Evolutionary conservation across 37 sponge, comb jelly and placozoan species (phyloP), one percentile per base, ranked within the genome.

Genomic region (Ianthella basta): DNA sequence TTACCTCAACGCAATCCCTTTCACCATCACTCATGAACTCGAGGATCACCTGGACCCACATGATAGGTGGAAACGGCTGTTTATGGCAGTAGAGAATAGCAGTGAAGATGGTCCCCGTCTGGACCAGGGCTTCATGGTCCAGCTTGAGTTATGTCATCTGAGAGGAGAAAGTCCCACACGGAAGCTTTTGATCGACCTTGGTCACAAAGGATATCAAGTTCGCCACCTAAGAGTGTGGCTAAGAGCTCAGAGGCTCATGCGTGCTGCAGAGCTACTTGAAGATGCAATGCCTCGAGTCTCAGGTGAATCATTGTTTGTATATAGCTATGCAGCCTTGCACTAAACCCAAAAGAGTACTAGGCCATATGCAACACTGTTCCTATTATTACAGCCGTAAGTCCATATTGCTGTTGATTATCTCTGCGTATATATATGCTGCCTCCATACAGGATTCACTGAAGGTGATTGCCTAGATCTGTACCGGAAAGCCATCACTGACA

Each of bases 151-250:
- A 15, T 69, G 70, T 30, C 6, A n/a, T 33, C 29, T 6, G 10
- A 32, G 70, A 30, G 27, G 33, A 6, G 35, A 69, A 33, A 69
- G 70, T 69, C 70, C 70, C 19, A 69, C 70, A 34, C 33, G 27
- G 27, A 24, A 16, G 34, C 70, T 69, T 16, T 30, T 69, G 1
- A 69, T 1, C 8, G 70, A 69, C 18, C 70, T 69, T 16, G 70
- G 70, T 30, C 70, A 69, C 5, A 69, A 69, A 69, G 70, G 70
- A 30, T 69, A 69, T 69, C 29, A 30, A 69, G 70, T 69, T 24
- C 1, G 1, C 18, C 33, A 69, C 34, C 34, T 69, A 33, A 69
- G 34, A 35, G 1, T 27, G 1, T 69, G 70, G 70, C 70, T 69
- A 30, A 32, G 70, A 13, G 35, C 19, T 4, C 35, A 32, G 18